Conservation (phyloP, 2,113 vertebrate genomes). For the Nestor notabilis region DNA sequence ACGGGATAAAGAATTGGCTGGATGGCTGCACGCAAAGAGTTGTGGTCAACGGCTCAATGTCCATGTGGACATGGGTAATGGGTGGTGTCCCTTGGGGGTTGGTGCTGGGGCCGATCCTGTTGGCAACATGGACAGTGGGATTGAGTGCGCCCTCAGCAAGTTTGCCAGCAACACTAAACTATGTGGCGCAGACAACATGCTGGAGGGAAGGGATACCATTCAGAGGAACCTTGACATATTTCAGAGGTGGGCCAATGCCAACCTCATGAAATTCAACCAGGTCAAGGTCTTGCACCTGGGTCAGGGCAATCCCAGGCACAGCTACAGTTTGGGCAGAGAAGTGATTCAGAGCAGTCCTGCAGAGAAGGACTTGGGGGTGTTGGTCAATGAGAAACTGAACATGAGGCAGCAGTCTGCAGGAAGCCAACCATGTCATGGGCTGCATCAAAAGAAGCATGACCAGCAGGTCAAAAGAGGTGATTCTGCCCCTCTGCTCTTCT, state of each 20-base stretch:
- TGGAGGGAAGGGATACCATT: too few relatives aligned
- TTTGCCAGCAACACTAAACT: not conserved
- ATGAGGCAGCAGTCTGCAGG: not conserved
- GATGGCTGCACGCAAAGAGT: not conserved
- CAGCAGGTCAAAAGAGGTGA: not conserved
- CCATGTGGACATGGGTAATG: not conserved
- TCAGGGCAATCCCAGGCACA: not conserved
- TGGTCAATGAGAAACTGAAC: not conserved
- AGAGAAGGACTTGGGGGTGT: not conserved
- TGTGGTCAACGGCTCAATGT: not conserved
- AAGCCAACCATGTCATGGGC: rapidly evolving
- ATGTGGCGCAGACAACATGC: not conserved
- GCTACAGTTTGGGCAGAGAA: not conserved
- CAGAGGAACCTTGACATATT: not conserved
- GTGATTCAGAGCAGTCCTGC: not conserved
- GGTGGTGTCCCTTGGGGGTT: too few relatives aligned
- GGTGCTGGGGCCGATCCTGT: not conserved
- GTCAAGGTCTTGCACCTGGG: not conserved
- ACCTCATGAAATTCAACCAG: not conserved
- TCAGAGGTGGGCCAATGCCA: not conserved
- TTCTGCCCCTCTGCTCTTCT: not conserved
- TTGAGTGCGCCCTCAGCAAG: not conserved
- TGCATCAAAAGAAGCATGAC: not conserved
- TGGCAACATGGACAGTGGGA: not conserved
- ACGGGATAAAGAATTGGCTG: not conserved